Evolutionary conservation across 2,888 invertebrate genomes (phyloP).

Genomic region (Heliconius cydno): DNA sequence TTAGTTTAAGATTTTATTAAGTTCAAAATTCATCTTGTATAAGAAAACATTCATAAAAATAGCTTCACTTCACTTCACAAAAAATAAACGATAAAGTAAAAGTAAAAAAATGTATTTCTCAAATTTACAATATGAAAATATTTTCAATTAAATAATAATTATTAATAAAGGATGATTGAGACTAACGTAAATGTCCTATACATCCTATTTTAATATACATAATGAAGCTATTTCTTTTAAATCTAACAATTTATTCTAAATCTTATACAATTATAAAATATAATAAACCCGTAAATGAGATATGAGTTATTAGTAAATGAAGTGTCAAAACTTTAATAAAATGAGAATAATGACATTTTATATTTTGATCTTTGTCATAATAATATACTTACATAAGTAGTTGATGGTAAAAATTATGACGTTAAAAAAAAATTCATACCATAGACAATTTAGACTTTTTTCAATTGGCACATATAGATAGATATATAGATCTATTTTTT

Average conservation of each 20-base stretch:
- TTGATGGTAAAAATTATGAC: not conserved
- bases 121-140: no score
- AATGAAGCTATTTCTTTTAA: constrained; percentile 16
- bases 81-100: no score
- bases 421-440: not conserved
- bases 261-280: not conserved
- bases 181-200: no score
- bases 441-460: constrained; percentile 2
- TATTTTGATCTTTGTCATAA: constrained; percentile 1
- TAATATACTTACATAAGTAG: no score
- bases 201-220: not conserved
- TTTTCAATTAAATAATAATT: no score
- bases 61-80: not conserved
- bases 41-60: not conserved
- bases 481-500: constrained; percentile 6
- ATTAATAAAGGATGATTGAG: no score
- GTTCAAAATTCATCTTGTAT: not conserved
- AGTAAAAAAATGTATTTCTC: no score
- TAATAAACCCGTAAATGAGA: constrained; percentile 24
- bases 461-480: constrained; percentile 19
- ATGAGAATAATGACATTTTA: not conserved
- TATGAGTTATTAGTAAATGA: not conserved
- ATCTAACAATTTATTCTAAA: constrained; percentile 7
- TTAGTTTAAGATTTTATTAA: not conserved
- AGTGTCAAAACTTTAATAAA: not conserved